Conservation (phyloP, 1,140 invertebrate species). For the Bombus fervidus region DNA sequence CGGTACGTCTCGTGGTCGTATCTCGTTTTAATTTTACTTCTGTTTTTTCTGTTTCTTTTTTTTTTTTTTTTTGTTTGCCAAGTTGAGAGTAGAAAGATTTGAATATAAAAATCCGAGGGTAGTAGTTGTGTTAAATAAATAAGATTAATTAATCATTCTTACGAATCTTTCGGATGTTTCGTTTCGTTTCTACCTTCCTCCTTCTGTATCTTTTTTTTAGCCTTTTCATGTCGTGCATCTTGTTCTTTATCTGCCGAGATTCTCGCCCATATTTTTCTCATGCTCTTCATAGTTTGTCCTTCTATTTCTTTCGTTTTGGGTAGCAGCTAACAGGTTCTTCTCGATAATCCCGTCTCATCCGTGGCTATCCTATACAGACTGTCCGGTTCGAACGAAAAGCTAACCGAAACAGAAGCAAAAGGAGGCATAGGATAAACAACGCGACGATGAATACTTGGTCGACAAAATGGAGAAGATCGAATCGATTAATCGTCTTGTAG, state of each 20-base stretch:
- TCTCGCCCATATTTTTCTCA: constrained; percentile 1
- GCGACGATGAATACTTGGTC: neutral
- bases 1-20: too few relatives aligned
- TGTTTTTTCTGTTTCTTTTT: too few relatives aligned
- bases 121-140: neutral
- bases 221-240: neutral
- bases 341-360: constrained; percentile 6
- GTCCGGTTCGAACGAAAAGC: constrained; percentile 6
- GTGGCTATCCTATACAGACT: neutral
- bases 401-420: constrained; percentile 29
- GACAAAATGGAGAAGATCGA: constrained; percentile 22
- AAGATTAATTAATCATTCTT: neutral
- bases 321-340: neutral
- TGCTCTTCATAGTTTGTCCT: neutral
- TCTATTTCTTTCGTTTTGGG: constrained; percentile 17
- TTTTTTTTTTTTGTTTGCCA: neutral
- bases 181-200: too few relatives aligned
- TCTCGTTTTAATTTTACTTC: too few relatives aligned
- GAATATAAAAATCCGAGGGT: neutral
- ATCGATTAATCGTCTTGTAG: constrained; percentile 20
- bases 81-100: too few relatives aligned
- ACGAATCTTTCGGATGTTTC: neutral
- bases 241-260: neutral
- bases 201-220: neutral
- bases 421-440: neutral